Percentiles rank a stretch among this genome's conserved stretches.
These are phyloP conservation scores for Sinocyclocheilus rhinocerous DNA, from an alignment of 2,113 vertebrate genomes.

Conservation along the genomic window DNA sequence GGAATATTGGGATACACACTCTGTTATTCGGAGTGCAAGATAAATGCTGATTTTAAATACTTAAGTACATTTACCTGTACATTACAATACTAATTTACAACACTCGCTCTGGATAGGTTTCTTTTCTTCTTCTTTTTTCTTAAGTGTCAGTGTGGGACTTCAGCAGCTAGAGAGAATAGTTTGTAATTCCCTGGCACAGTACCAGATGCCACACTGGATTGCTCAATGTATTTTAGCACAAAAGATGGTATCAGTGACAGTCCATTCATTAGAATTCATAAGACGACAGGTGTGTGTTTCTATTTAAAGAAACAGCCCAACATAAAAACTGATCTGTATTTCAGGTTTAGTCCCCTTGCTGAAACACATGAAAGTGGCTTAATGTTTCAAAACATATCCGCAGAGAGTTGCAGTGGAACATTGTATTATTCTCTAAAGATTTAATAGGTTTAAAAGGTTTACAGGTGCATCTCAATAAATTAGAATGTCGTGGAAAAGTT, in stretches of 20 bases:
- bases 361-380: neutral
- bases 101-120: neutral
- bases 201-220: constrained; percentile 30
- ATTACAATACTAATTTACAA: neutral
- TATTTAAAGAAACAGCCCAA: neutral
- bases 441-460: neutral
- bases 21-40: neutral
- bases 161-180: constrained; percentile 7
- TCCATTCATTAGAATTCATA: constrained; percentile 33
- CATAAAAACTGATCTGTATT: neutral
- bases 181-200: constrained; percentile 26
- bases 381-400: neutral
- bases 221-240: constrained; percentile 34
- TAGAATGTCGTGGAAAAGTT: no score
- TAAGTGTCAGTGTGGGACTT: neutral
- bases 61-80: neutral
- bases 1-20: neutral
- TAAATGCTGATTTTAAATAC: neutral
- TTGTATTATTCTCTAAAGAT: neutral
- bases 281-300: neutral
- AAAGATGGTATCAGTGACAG: constrained; percentile 22
- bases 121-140: neutral
- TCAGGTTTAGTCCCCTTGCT: neutral
- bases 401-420: neutral
- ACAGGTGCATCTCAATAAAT: no score